phyloP scores from a whole-genome alignment of 2,113 vertebrate genomes.

The Trichechus manatus region DNA sequence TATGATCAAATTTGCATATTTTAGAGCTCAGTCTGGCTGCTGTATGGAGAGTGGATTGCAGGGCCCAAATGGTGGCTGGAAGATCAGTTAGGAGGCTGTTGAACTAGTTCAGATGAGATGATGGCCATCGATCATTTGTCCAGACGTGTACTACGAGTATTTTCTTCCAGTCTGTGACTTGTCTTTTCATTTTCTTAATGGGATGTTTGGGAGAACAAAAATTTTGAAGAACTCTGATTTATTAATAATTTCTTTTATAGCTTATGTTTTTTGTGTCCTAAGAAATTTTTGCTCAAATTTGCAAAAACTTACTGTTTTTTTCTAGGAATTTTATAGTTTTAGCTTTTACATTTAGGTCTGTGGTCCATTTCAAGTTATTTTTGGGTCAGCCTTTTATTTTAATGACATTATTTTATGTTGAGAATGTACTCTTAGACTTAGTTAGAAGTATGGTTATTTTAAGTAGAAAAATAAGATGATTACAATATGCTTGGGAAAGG shows the following conservation, averaged over 20 bases:
- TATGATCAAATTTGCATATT: not conserved
- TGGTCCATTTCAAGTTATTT: conserved; percentile 21
- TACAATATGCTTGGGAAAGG: not conserved
- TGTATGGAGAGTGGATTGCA: too few relatives aligned
- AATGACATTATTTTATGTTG: not conserved
- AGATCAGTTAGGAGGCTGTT: not conserved
- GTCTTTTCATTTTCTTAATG: not conserved
- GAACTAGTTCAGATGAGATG: not conserved
- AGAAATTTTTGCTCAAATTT: conserved; percentile 5
- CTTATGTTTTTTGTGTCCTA: not conserved
- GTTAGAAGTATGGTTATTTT: not conserved
- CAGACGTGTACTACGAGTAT: not conserved
- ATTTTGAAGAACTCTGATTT: not conserved
- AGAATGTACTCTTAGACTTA: not conserved
- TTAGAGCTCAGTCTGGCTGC: not conserved
- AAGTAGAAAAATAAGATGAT: conserved; percentile 33
- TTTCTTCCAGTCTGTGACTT: not conserved
- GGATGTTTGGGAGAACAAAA: not conserved
- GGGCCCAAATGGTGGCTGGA: not conserved
- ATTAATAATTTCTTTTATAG: not conserved
- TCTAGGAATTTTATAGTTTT: not conserved
- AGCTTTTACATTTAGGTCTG: not conserved
- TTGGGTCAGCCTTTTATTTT: conserved; percentile 16
- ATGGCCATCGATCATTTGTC: not conserved
- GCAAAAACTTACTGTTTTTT: not conserved